phyloP scores from a whole-genome alignment of 2,113 vertebrate species.

The Hydrolagus affinis region DNA sequence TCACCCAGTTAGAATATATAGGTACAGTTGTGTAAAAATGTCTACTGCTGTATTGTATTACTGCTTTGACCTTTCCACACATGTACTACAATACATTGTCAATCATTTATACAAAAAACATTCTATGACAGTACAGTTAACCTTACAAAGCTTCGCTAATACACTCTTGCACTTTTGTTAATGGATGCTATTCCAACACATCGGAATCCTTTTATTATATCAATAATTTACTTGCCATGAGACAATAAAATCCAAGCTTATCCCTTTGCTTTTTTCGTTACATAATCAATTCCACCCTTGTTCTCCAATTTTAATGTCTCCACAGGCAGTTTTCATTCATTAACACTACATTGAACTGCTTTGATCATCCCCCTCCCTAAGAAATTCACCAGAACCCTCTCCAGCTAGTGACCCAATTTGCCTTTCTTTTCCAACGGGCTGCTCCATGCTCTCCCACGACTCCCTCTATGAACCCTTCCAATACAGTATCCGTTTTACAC shows the following conservation, averaged over 20 bases:
- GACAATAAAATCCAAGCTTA: constrained; percentile 21
- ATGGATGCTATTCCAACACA: background rate
- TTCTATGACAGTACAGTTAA: background rate
- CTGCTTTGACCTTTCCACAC: constrained; percentile 17
- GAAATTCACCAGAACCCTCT: no score
- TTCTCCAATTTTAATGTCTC: background rate
- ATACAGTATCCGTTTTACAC: no score
- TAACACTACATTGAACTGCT: no score
- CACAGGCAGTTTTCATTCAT: background rate
- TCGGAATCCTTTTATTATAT: constrained; percentile 4
- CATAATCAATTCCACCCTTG: no score
- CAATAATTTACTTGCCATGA: background rate
- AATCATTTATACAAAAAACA: constrained; percentile 8
- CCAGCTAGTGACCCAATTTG: no score
- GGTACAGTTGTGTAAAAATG: background rate
- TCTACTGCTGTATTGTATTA: constrained; percentile 2
- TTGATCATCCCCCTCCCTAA: no score
- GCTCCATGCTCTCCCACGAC: no score
- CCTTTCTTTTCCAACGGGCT: no score
- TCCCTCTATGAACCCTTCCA: no score
- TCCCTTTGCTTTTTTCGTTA: background rate
- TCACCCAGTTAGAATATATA: background rate
- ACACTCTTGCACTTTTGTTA: background rate
- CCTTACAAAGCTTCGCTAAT: background rate
- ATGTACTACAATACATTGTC: background rate